Base-by-base conservation (phyloP, 2,888 invertebrate species). In the Sycophila texana region DNA sequence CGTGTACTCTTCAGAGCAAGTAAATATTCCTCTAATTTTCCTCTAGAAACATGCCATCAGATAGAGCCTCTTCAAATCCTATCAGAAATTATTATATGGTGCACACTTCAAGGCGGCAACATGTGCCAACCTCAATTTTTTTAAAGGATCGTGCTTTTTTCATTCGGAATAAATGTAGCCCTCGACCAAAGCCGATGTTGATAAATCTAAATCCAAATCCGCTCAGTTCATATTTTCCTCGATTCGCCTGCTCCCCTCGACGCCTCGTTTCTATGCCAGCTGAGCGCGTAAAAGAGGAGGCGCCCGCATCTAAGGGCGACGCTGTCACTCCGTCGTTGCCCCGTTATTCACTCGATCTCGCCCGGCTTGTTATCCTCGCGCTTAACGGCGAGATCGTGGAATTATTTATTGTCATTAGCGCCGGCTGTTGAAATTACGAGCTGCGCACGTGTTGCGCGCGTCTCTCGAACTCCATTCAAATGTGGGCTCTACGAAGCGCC, bases 361-460 rank as follows among this genome's bases (percentile, higher is more conserved):
- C 63, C 22, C n/a, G 53, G 20, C 60, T 75, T 18, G 60, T 75
- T 75, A 67, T 68, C 61, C 16, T 49, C 18, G 51, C 76, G 39
- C 30, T 66, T 47, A 61, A 67, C 61, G 80, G 78, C 65, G 49
- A 49, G 47, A 57, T 57, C 65, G 65, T 39, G 57, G 51, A 26
- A 80, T 82, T 81, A 81, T 79, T 77, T 78, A 78, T 74, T 77
- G 70, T 60, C 74, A 60, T 74, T 75, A 75, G 53, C 30, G 66
- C 18, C 14, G 13, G 3, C 61, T 39, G 55, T 53, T 57, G 57
- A 20, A 70, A 70, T 70, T 70, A 58, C 51, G 51, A 51, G 22
- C 26, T n/a, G 26, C 22, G 26, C 13, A 26, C 47, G 39, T 30
- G 14, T n/a, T 63, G 12, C n/a, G n/a, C 18, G 16, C 16, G 4